Conservation (phyloP, 2,797 vertebrate genomes). For the Picus viridis region DNA sequence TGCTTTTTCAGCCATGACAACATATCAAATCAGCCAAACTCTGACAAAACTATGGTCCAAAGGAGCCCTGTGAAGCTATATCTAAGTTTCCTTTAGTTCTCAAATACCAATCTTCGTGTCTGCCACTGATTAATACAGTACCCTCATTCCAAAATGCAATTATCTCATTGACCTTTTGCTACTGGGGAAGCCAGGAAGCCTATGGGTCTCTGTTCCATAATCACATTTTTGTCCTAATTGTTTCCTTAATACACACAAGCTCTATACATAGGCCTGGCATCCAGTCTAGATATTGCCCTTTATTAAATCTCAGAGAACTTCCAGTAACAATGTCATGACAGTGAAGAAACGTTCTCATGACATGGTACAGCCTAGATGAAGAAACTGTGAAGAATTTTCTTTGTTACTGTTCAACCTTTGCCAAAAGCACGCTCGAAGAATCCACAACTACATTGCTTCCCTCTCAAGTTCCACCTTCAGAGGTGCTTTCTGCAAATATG, state of each 20-base stretch:
- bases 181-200: constrained; percentile 35
- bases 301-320: constrained; percentile 51
- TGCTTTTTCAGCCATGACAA: constrained; percentile 3
- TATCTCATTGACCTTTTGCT: constrained; percentile 60
- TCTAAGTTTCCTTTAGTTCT: constrained; percentile 4
- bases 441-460: background rate
- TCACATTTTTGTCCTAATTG: constrained; percentile 54
- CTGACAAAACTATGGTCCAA: constrained; percentile 17
- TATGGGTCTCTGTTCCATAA: constrained; percentile 28
- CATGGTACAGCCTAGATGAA: constrained; percentile 43
- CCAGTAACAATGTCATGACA: constrained; percentile 45
- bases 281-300: constrained; percentile 50
- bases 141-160: constrained; percentile 64
- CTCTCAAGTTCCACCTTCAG: constrained; percentile 19
- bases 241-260: constrained; percentile 41
- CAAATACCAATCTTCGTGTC: constrained; percentile 28
- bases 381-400: constrained; percentile 13
- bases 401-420: background rate
- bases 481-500: background rate
- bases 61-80: constrained; percentile 8
- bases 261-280: constrained; percentile 42
- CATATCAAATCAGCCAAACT: background rate
- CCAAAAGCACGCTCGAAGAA: constrained; percentile 32
- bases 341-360: constrained; percentile 49
- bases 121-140: constrained; percentile 48